A percentile compares a stretch with the other conserved stretches of the same genome.
phyloP scores from a whole-genome alignment of 2,113 vertebrate genomes.

The Xiphophorus hellerii region DNA sequence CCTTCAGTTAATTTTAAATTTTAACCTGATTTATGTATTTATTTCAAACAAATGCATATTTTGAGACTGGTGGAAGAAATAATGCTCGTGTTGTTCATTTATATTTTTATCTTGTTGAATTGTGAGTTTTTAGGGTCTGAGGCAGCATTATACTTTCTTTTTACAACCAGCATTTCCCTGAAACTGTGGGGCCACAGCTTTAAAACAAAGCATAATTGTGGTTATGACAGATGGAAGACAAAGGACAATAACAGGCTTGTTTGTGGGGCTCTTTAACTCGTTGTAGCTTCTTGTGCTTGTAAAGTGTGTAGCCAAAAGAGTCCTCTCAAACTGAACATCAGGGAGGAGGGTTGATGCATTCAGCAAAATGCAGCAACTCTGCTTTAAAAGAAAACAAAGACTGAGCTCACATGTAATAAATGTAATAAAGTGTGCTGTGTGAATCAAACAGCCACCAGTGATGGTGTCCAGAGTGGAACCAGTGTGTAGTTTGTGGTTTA shows the following conservation, averaged over 20 bases:
- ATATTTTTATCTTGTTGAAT: background rate
- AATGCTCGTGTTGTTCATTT: background rate
- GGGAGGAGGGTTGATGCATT: background rate
- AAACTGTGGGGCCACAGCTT: background rate
- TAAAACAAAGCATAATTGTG: background rate
- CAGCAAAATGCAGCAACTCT: background rate
- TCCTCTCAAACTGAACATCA: slow-evolving; percentile 4
- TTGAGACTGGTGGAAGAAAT: background rate
- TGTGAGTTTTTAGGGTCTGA: background rate
- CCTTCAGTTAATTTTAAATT: too few relatives aligned
- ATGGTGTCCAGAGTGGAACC: slow-evolving; percentile 3
- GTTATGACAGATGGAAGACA: background rate
- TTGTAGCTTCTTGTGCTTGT: background rate
- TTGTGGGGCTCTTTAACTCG: background rate
- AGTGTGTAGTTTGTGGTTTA: slow-evolving; percentile 30
- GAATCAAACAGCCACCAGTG: slow-evolving; percentile 1
- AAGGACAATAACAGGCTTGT: background rate
- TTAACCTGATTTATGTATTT: background rate
- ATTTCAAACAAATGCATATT: background rate
- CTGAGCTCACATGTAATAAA: slow-evolving; percentile 4
- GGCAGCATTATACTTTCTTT: background rate
- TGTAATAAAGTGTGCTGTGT: slow-evolving; percentile 1
- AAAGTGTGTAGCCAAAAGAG: background rate
- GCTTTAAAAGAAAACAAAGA: slow-evolving; percentile 2
- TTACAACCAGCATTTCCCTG: background rate